These are phyloP conservation scores for Dromius quadrimaculatus DNA, from an alignment of 2,888 invertebrate species.

Conservation along the genomic window DNA sequence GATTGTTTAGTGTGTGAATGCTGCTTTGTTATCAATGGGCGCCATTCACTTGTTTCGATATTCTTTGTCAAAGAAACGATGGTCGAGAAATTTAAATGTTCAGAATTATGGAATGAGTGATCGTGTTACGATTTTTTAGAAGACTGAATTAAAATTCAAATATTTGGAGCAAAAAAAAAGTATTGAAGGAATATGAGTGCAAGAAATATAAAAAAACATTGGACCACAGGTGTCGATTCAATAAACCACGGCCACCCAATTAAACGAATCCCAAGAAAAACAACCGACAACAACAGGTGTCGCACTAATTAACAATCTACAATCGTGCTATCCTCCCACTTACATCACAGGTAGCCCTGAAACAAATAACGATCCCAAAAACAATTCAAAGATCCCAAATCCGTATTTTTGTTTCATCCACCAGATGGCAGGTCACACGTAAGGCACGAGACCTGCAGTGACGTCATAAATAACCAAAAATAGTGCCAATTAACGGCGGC, in stretches of 20 bases:
- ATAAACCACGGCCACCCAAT: conserved; percentile 40
- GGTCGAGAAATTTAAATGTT: too few relatives aligned
- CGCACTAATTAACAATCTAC: conserved; percentile 44
- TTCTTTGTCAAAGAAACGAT: too few relatives aligned
- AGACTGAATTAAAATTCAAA: too few relatives aligned
- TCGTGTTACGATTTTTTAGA: too few relatives aligned
- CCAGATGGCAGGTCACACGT: conserved; percentile 49
- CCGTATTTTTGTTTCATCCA: conserved; percentile 16
- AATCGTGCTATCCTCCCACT: conserved; percentile 19
- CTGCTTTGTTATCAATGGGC: conserved; percentile 61
- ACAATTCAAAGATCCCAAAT: conserved; percentile 20
- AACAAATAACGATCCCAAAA: conserved; percentile 26
- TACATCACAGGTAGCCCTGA: conserved; percentile 34
- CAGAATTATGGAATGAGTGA: too few relatives aligned
- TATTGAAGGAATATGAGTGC: too few relatives aligned
- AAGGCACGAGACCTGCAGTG: conserved; percentile 43
- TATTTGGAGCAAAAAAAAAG: too few relatives aligned
- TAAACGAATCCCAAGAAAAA: conserved; percentile 33
- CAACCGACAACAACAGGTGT: conserved; percentile 41
- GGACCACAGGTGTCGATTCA: conserved; percentile 43
- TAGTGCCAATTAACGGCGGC: conserved; percentile 46
- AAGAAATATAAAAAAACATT: conserved; percentile 21
- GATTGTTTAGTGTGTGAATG: conserved; percentile 43
- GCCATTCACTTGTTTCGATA: conserved; percentile 61
- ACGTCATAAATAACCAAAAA: conserved; percentile 47